A percentile compares a stretch with the other conserved stretches of the same genome.
These are phyloP conservation scores for Muscicapa comitata DNA, from an alignment of 2,797 vertebrate species.

Conservation along the genomic window DNA sequence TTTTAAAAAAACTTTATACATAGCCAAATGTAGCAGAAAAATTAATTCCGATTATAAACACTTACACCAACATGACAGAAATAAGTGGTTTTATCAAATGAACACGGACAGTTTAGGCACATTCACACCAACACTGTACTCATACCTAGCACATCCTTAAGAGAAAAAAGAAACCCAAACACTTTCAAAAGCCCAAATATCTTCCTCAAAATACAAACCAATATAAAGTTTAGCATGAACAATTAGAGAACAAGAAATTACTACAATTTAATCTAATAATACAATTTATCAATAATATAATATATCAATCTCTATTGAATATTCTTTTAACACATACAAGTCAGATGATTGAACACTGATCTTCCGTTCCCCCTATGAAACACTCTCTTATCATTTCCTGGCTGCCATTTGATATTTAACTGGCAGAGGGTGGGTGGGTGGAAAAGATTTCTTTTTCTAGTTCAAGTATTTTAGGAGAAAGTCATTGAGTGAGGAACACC, in stretches of 20 bases:
- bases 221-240: background rate
- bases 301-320: background rate
- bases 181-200: background rate
- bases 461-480: slow-evolving; percentile 49
- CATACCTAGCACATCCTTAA: background rate
- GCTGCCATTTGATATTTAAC: slow-evolving; percentile 40
- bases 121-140: background rate
- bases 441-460: slow-evolving; percentile 25
- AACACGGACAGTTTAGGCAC: background rate
- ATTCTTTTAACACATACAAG: background rate
- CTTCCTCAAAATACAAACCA: background rate
- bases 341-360: background rate
- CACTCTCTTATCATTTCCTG: slow-evolving; percentile 22
- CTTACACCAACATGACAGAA: background rate
- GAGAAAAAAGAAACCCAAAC: background rate
- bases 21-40: background rate
- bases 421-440: slow-evolving; percentile 38
- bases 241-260: background rate
- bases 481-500: background rate
- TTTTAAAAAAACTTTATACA: background rate
- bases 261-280: background rate
- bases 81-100: background rate
- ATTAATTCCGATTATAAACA: background rate
- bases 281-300: background rate
- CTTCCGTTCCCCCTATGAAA: background rate